A percentile compares a stretch with the other conserved stretches of the same genome.
Evolutionary conservation across 2,797 vertebrate genomes (phyloP).

Genomic region (Crocodylus rhombifer): DNA sequence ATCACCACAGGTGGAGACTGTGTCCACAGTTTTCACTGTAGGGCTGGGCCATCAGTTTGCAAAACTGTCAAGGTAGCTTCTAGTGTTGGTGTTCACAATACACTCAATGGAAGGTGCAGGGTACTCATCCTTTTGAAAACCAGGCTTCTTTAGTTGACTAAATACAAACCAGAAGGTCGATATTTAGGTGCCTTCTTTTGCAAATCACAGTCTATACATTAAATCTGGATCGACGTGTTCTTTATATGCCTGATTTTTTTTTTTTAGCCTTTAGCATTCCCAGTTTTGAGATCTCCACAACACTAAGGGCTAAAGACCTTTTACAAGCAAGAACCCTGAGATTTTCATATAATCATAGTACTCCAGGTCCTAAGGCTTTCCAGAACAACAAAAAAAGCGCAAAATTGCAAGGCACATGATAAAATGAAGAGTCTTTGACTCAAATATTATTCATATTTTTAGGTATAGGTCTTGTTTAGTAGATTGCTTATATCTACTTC

Average conservation of each 20-base stretch:
- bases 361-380: accelerated
- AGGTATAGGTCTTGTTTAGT: neutral
- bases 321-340: neutral
- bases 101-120: neutral
- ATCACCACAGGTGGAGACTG: neutral
- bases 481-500: too few species aligned
- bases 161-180: neutral
- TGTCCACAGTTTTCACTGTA: neutral
- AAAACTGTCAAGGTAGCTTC: neutral
- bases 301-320: neutral
- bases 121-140: neutral
- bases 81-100: neutral
- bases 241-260: neutral
- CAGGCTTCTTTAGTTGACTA: neutral
- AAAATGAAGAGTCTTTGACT: neutral
- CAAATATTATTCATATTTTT: neutral
- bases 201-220: neutral
- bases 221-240: neutral
- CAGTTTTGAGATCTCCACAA: neutral
- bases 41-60: neutral
- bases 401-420: neutral
- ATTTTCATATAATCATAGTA: neutral
- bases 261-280: neutral
- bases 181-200: neutral
- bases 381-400: neutral